These are phyloP conservation scores for Plagodis pulveraria DNA, from an alignment of 2,888 invertebrate genomes.

Conservation along the genomic window DNA sequence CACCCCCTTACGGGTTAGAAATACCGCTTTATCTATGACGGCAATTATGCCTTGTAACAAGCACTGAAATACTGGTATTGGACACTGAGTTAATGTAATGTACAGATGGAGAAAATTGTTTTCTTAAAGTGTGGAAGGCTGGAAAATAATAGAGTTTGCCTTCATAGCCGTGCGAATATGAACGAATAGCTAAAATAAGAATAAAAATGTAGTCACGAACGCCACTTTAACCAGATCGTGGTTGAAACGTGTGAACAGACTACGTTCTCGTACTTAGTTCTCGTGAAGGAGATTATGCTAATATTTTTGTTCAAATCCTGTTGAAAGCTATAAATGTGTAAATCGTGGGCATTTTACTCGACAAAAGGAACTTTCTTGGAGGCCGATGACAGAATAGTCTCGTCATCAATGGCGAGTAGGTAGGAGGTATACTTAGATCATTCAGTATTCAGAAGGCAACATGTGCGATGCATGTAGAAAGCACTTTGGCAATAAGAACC, in stretches of 20 bases:
- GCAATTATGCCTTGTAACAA: too few species aligned
- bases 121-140: background rate
- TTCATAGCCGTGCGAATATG: constrained; percentile 30
- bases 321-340: constrained; percentile 31
- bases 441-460: constrained; percentile 70
- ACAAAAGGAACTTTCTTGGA: constrained; percentile 36
- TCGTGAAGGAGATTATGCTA: constrained; percentile 25
- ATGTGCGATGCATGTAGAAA: constrained; percentile 74
- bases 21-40: too few species aligned
- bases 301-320: constrained; percentile 33
- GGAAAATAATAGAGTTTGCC: constrained; percentile 12
- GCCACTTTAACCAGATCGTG: constrained; percentile 32
- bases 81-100: too few species aligned
- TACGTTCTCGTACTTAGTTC: constrained; percentile 13
- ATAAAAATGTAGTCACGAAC: constrained; percentile 34
- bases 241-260: constrained; percentile 28
- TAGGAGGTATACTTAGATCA: constrained; percentile 39
- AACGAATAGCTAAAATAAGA: constrained; percentile 29
- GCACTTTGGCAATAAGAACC: constrained; percentile 79
- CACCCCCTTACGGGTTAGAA: too few species aligned
- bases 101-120: too few species aligned
- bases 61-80: too few species aligned
- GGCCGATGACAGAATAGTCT: constrained; percentile 7
- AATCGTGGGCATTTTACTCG: constrained; percentile 27
- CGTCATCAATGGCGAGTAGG: constrained; percentile 44